A percentile compares a stretch with the other conserved stretches of the same genome.
phyloP scores from a whole-genome alignment of 2,113 vertebrate species.

The Xiphorhynchus elegans region DNA sequence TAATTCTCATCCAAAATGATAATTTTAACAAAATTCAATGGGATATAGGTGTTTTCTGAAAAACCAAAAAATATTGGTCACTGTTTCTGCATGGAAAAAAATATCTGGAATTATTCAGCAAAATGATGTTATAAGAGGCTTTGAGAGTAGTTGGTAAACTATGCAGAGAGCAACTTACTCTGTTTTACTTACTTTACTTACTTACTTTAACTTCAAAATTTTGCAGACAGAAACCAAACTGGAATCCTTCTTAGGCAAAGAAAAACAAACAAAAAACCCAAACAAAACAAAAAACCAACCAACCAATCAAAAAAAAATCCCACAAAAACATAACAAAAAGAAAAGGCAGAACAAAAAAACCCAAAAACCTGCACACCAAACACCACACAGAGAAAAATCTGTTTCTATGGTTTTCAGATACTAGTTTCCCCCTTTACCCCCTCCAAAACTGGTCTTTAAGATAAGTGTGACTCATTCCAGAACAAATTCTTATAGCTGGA shows the following conservation, averaged over 20 bases:
- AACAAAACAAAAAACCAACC: background rate
- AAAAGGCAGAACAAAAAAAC: background rate
- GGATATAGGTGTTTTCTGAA: background rate
- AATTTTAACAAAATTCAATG: background rate
- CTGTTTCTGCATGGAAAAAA: background rate
- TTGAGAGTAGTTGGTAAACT: background rate
- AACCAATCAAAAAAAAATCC: background rate
- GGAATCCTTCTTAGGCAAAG: background rate
- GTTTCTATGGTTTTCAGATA: constrained; percentile 39
- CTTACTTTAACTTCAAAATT: background rate
- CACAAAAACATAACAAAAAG: background rate
- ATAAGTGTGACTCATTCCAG: constrained; percentile 65
- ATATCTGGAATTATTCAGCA: background rate
- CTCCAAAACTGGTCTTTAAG: constrained; percentile 37
- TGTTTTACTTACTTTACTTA: background rate
- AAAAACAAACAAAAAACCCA: background rate
- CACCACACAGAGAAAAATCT: background rate
- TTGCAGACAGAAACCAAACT: background rate
- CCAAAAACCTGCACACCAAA: background rate
- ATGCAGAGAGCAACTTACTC: background rate
- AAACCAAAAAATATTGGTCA: background rate
- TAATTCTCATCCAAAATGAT: background rate
- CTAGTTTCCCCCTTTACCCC: background rate
- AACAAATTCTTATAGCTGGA: constrained; percentile 54
- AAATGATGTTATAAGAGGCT: background rate